Percentiles rank a stretch among this genome's conserved stretches.
phyloP scores from a whole-genome alignment of 2,797 vertebrate species.

The Aldrovandia affinis region DNA sequence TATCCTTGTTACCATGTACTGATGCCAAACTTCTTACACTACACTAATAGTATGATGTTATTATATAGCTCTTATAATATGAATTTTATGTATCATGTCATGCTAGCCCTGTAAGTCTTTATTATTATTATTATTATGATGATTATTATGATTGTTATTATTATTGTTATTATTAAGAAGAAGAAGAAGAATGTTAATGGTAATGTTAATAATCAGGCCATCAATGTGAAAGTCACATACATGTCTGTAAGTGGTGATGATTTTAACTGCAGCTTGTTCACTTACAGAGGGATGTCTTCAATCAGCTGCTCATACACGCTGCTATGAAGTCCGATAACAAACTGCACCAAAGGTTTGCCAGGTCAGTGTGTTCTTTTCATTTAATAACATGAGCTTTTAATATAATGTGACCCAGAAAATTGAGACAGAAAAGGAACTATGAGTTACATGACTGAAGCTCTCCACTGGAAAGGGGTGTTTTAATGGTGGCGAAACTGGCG shows the following conservation, averaged over 20 bases:
- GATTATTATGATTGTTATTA: too few relatives aligned
- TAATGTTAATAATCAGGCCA: too few relatives aligned
- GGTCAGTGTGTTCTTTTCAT: slow-evolving; percentile 70
- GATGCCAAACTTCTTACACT: neutral
- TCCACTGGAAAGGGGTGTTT: neutral
- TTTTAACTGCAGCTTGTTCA: slow-evolving; percentile 13
- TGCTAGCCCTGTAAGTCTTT: neutral
- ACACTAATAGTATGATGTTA: neutral
- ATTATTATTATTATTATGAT: too few relatives aligned
- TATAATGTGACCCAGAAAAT: neutral
- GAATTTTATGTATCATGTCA: neutral
- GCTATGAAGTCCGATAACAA: slow-evolving; percentile 83
- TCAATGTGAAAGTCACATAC: neutral
- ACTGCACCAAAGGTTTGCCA: slow-evolving; percentile 79
- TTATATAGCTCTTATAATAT: neutral
- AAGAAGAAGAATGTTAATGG: too few relatives aligned
- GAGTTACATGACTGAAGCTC: neutral
- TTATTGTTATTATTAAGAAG: too few relatives aligned
- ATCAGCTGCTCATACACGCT: slow-evolving; percentile 86
- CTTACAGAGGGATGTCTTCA: slow-evolving; percentile 92
- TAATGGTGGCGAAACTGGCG: neutral
- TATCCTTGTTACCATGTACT: neutral
- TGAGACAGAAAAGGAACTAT: neutral
- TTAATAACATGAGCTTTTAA: neutral
- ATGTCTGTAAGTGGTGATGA: neutral